A percentile compares a stretch with the other conserved stretches of the same genome.
These are phyloP conservation scores for Sarcophaga carnaria DNA, from an alignment of 2,888 invertebrate genomes.

Conservation along the genomic window DNA sequence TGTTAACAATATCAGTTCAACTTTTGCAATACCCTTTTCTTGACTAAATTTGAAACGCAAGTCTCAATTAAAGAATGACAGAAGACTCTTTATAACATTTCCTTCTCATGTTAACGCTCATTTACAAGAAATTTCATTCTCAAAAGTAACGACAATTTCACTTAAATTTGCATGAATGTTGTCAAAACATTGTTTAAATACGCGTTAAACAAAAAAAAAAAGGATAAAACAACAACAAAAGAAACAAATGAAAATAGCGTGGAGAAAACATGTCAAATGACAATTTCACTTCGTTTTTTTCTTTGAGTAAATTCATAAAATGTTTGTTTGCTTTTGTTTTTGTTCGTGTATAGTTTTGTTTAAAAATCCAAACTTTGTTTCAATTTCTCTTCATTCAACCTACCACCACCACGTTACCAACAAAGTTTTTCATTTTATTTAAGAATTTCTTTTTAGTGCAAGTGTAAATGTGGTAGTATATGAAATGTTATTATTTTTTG, in stretches of 20 bases:
- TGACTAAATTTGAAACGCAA: neutral
- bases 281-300: slow-evolving; percentile 15
- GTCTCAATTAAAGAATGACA: neutral
- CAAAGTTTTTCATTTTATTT: neutral
- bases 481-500: neutral
- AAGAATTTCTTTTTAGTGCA: no score
- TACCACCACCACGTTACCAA: neutral
- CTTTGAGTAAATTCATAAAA: neutral
- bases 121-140: neutral
- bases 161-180: neutral
- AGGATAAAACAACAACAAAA: neutral
- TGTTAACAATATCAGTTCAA: neutral
- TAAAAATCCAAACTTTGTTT: no score
- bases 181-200: neutral
- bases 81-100: neutral
- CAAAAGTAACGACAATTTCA: neutral
- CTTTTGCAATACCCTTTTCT: neutral
- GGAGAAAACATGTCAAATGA: slow-evolving; percentile 15
- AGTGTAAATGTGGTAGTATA: neutral
- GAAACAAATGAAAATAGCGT: neutral
- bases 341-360: neutral
- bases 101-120: neutral
- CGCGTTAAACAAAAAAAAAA: neutral
- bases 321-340: slow-evolving; percentile 14
- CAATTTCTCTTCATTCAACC: no score